Percentiles rank a stretch among this genome's conserved stretches.
These are phyloP conservation scores for Microtus ochrogaster DNA, from an alignment of 2,113 vertebrate species.

Conservation along the genomic window DNA sequence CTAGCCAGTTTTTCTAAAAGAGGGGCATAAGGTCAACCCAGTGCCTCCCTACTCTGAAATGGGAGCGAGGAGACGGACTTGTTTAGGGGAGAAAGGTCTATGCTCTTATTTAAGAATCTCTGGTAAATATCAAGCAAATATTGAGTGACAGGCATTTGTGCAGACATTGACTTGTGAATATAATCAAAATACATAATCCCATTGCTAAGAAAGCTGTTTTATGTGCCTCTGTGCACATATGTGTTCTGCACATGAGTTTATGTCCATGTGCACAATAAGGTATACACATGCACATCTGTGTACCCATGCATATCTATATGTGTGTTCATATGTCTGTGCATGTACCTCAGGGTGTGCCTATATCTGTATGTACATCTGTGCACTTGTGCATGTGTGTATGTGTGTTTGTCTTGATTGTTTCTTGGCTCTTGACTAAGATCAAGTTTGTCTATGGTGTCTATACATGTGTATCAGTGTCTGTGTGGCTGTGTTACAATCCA, in stretches of 20 bases:
- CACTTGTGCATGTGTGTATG: not conserved
- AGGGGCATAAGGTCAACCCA: not conserved
- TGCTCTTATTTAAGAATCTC: not conserved
- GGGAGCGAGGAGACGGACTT: not conserved
- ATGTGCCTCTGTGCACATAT: not conserved
- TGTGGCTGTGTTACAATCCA: not conserved
- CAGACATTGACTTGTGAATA: not conserved
- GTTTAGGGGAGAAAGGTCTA: not conserved
- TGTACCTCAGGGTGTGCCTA: not conserved
- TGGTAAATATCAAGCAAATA: not conserved
- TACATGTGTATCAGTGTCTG: accelerated
- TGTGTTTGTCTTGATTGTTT: not conserved
- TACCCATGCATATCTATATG: not conserved
- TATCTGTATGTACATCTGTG: not conserved
- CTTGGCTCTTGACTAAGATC: not conserved
- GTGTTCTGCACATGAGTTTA: not conserved
- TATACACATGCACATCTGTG: no score
- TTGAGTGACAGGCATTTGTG: not conserved
- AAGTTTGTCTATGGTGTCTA: not conserved
- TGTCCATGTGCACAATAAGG: not conserved
- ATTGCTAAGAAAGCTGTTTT: not conserved
- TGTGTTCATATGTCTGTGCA: not conserved
- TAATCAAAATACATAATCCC: not conserved
- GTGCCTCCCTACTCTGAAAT: not conserved
- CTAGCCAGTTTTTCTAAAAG: not conserved